Conservation (phyloP, 2,113 vertebrate genomes). For the Festucalex cinctus region DNA sequence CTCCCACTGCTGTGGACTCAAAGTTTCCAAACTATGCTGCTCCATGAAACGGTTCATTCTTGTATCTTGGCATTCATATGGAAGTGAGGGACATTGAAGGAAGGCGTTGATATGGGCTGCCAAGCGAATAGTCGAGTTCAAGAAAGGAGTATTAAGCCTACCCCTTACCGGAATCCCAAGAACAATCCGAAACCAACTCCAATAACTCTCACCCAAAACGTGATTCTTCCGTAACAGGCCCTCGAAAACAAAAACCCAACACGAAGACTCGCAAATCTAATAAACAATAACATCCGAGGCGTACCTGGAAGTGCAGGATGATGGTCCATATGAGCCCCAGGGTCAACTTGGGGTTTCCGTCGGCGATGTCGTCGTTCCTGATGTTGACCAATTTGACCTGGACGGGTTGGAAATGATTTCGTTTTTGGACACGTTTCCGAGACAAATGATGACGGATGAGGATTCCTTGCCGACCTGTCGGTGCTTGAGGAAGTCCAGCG, state of each 20-base stretch:
- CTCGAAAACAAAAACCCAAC: no score
- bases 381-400: conserved; percentile 97
- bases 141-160: no score
- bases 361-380: conserved; percentile 92
- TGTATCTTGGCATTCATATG: not conserved
- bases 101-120: no score
- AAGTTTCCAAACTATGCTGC: conserved; percentile 15
- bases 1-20: conserved; percentile 23
- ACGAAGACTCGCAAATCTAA: no score
- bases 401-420: no score
- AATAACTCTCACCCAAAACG: no score
- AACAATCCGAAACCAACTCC: no score
- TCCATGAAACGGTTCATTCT: conserved; percentile 1
- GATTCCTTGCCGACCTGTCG: conserved; percentile 77
- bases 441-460: not conserved
- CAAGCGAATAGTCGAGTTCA: no score
- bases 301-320: conserved; percentile 97
- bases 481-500: conserved; percentile 92
- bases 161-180: no score
- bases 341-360: conserved; percentile 94
- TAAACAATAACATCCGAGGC: no score
- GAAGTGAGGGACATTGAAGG: no score
- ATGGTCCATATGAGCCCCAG: conserved; percentile 97
- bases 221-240: no score
- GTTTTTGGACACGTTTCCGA: not conserved